These are phyloP conservation scores for Ciconia boyciana DNA, from an alignment of 2,113 vertebrate species.

Conservation along the genomic window DNA sequence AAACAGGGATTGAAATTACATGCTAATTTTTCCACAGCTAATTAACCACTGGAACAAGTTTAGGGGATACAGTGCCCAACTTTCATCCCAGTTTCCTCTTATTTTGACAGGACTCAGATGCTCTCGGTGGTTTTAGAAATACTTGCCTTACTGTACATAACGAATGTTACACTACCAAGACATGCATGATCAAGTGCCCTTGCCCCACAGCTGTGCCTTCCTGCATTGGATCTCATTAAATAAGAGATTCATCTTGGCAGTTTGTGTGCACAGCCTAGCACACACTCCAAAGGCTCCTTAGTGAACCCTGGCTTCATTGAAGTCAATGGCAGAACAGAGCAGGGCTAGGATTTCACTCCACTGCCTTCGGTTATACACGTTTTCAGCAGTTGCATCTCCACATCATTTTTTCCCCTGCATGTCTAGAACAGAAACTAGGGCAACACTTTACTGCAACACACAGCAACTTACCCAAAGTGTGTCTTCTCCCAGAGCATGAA, in stretches of 20 bases:
- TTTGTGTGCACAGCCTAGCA: background rate
- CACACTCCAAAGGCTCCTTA: background rate
- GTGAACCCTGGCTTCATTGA: background rate
- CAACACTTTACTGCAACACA: background rate
- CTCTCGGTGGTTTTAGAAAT: background rate
- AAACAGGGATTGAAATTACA: background rate
- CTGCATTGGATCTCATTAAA: background rate
- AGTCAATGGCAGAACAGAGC: background rate
- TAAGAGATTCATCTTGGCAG: background rate
- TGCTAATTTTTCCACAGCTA: background rate
- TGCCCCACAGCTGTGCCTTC: background rate
- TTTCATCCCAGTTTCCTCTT: background rate
- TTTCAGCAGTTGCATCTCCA: background rate
- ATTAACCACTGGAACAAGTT: background rate
- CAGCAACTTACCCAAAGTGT: background rate
- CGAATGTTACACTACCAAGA: background rate
- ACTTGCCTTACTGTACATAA: background rate
- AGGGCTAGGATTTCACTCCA: background rate
- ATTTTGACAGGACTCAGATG: constrained; percentile 15
- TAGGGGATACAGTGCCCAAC: background rate
- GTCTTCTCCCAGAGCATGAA: background rate
- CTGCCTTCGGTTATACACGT: background rate
- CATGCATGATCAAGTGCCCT: background rate
- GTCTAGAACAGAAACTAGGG: background rate
- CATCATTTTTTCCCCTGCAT: background rate